These are phyloP conservation scores for Tylochromis polylepis DNA, from an alignment of 2,113 vertebrate species.

Conservation along the genomic window DNA sequence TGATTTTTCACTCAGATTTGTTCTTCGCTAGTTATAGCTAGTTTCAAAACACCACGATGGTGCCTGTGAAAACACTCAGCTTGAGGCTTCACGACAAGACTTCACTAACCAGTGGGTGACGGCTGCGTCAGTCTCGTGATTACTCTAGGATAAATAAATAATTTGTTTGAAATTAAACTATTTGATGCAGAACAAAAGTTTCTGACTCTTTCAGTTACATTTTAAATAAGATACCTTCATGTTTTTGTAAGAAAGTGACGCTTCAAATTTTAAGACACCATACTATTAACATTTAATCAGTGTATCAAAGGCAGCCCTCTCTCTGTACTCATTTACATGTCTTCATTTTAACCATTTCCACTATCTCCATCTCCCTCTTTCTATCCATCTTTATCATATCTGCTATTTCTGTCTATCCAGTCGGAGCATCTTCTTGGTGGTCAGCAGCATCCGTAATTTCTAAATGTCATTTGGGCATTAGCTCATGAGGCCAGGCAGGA, in stretches of 20 bases:
- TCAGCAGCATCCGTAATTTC: slow-evolving; percentile 29
- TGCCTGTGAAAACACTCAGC: not conserved
- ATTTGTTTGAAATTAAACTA: not conserved
- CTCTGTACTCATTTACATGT: not conserved
- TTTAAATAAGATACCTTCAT: not conserved
- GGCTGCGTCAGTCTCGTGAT: not conserved
- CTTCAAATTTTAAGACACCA: not conserved
- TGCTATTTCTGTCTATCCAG: not conserved
- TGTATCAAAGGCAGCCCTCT: not conserved
- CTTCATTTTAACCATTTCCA: not conserved
- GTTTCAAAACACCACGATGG: not conserved
- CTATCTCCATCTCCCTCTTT: not conserved
- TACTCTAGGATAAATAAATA: not conserved
- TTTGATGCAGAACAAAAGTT: not conserved
- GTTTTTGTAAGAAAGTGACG: not conserved
- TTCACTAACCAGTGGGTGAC: not conserved
- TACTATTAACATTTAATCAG: too few relatives aligned
- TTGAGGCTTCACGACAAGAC: not conserved
- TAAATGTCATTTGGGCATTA: slow-evolving; percentile 59
- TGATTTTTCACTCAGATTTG: not conserved
- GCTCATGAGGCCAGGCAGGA: slow-evolving; percentile 27
- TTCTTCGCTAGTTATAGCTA: not conserved
- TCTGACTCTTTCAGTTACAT: not conserved
- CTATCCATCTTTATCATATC: not conserved
- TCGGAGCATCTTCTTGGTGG: not conserved